Base-by-base conservation (phyloP, 2,888 invertebrate species). In the Macrostomum cliftonense region DNA sequence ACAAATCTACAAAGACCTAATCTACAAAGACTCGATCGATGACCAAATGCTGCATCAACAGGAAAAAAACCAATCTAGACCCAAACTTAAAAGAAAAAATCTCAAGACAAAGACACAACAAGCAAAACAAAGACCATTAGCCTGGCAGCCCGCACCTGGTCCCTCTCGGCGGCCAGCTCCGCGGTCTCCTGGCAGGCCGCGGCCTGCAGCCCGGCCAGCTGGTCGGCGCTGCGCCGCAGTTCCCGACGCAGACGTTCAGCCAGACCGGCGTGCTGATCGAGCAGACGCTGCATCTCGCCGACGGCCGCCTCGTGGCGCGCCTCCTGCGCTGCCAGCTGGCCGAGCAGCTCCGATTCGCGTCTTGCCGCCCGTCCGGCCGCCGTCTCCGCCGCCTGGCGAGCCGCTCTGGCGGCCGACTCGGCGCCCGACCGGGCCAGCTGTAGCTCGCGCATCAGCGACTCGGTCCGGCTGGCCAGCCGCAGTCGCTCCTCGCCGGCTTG, bases 401-500 rank as follows among this genome's bases (percentile, higher is more conserved):
- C 64, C 59, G 49, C 66, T 65, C 42, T 66, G 49, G 1, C 60
- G 58, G 51, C 66, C 65, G 1, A 53, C 54, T 50, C 57, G 60
- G 19, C 59, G 5, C 28, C 28, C 5, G 28, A 28, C 5, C 28
- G 28, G 5, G 28, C 28, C 28, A 28, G 28, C 28, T 28, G 28
- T 7, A 28, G 66, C 60, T 67, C 66, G 55, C 64, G 60, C 49
- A 66, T 65, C 42, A 67, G 49, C 1, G 61, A 58, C 52, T 67
- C 65, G 1, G 53, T 53, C 50, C 57, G 60, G 19, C 59, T 59
- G 7, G 63, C 61, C 12, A 64, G 56, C 39, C 61, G 61, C 39
- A 68, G 62, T 46, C 64, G 63, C 48, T 67, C 63, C 46, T 68
- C 67, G 50, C 65, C 66, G 40, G 61, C 56, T 45, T 62, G 62